A percentile compares a stretch with the other conserved stretches of the same genome.
phyloP scores from a whole-genome alignment of 2,888 invertebrate genomes.

The Polia nebulosa region DNA sequence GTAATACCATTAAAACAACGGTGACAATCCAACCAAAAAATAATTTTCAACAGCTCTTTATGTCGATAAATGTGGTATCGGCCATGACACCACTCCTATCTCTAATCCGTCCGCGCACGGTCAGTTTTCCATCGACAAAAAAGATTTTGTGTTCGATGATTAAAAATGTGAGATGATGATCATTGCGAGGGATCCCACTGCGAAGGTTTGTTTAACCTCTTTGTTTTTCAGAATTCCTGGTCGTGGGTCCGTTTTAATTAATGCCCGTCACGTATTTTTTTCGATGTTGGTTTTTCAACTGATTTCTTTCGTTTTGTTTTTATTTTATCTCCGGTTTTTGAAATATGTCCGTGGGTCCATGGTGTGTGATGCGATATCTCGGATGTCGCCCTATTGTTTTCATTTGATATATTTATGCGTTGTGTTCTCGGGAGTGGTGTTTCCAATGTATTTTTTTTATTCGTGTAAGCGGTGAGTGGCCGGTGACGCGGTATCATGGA shows the following conservation, averaged over 20 bases:
- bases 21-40: conserved; percentile 90
- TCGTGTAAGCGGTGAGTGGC: conserved; percentile 78
- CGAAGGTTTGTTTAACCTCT: conserved; percentile 89
- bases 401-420: conserved; percentile 90
- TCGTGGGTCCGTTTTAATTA: conserved; percentile 91
- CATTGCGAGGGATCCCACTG: conserved; percentile 90
- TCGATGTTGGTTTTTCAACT: conserved; percentile 84
- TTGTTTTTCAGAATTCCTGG: conserved; percentile 90
- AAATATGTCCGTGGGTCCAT: conserved; percentile 87
- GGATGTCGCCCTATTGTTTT: conserved; percentile 90
- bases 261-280: conserved; percentile 91
- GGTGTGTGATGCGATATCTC: conserved; percentile 89
- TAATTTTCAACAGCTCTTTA: conserved; percentile 89
- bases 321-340: conserved; percentile 87
- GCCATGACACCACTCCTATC: conserved; percentile 65
- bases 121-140: conserved; percentile 75
- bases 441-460: conserved; percentile 74
- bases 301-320: conserved; percentile 75
- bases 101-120: conserved; percentile 73
- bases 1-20: conserved; percentile 91
- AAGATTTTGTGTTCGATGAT: conserved; percentile 85
- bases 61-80: conserved; percentile 71
- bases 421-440: conserved; percentile 85
- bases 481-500: conserved; percentile 81
- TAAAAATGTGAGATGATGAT: conserved; percentile 91